phyloP scores from a whole-genome alignment of 1,140 invertebrate genomes.

The Megalonaias nervosa region DNA sequence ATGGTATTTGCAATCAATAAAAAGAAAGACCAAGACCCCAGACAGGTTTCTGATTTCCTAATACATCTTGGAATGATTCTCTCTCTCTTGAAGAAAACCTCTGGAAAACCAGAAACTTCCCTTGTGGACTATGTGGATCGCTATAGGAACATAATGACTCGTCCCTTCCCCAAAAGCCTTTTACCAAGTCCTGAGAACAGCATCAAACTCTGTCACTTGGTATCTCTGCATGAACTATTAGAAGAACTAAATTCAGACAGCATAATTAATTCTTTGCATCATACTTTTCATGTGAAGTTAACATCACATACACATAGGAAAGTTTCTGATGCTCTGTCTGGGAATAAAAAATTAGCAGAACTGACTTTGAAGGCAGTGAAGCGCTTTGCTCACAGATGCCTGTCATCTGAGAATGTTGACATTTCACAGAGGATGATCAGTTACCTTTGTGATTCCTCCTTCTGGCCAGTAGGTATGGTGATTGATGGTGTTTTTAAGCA shows the following conservation, averaged over 20 bases:
- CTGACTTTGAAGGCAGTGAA: conserved; percentile 7
- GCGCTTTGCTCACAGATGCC: conserved; percentile 21
- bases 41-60: conserved; percentile 10
- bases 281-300: conserved; percentile 1
- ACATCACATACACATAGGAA: background rate
- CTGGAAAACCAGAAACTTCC: conserved; percentile 8
- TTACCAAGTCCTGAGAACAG: conserved; percentile 11
- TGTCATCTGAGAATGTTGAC: no score
- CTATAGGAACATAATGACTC: conserved; percentile 2
- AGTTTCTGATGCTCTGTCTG: background rate
- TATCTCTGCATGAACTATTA: conserved; percentile 18
- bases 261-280: conserved; percentile 8
- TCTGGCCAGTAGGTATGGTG: no score
- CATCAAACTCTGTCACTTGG: conserved; percentile 15
- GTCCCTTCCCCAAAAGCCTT: conserved; percentile 3
- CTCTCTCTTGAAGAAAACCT: conserved; percentile 14
- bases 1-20: background rate
- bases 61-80: conserved; percentile 25
- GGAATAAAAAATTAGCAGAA: conserved; percentile 3
- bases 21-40: conserved; percentile 3
- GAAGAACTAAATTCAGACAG: conserved; percentile 24
- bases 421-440: no score
- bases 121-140: conserved; percentile 1
- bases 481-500: no score
- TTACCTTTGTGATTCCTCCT: no score